These are phyloP conservation scores for Catagonus wagneri DNA, from an alignment of 2,113 vertebrate species.

Conservation along the genomic window DNA sequence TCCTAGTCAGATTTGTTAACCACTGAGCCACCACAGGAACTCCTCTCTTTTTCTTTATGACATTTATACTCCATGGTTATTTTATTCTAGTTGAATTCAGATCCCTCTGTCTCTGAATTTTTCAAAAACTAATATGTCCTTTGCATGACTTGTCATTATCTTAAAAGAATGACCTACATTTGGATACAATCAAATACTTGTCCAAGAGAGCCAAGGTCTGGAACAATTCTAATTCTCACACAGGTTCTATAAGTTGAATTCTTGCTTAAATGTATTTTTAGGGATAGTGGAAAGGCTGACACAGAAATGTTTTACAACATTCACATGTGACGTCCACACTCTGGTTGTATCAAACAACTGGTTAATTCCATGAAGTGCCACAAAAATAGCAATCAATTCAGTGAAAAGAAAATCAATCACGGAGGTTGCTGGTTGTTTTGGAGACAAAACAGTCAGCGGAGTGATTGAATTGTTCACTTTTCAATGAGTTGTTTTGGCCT, in stretches of 20 bases:
- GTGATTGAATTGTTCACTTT: slow-evolving; percentile 83
- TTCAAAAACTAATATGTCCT: not conserved
- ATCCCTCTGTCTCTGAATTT: slow-evolving; percentile 9
- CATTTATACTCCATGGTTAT: not conserved
- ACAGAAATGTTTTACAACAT: not conserved
- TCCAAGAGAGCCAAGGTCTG: not conserved
- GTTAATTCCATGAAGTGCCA: slow-evolving; percentile 75
- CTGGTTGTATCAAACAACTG: slow-evolving; percentile 65
- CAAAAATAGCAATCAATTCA: slow-evolving; percentile 81
- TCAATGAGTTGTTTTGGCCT: slow-evolving; percentile 82
- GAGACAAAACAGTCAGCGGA: slow-evolving; percentile 78
- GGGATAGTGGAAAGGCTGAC: not conserved
- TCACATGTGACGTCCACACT: slow-evolving; percentile 22
- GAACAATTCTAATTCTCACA: slow-evolving; percentile 45
- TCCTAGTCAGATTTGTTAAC: too few species aligned
- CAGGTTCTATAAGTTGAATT: not conserved
- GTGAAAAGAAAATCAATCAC: slow-evolving; percentile 80
- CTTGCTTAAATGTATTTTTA: not conserved
- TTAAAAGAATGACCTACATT: not conserved
- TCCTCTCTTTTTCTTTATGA: not conserved
- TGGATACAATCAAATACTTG: slow-evolving; percentile 47
- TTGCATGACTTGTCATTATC: slow-evolving; percentile 4
- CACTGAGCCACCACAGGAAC: too few species aligned
- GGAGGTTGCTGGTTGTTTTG: slow-evolving; percentile 78
- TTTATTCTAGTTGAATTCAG: slow-evolving; percentile 5